Base-by-base conservation (phyloP, 2,113 vertebrate species). In the Tachysurus fulvidraco region DNA sequence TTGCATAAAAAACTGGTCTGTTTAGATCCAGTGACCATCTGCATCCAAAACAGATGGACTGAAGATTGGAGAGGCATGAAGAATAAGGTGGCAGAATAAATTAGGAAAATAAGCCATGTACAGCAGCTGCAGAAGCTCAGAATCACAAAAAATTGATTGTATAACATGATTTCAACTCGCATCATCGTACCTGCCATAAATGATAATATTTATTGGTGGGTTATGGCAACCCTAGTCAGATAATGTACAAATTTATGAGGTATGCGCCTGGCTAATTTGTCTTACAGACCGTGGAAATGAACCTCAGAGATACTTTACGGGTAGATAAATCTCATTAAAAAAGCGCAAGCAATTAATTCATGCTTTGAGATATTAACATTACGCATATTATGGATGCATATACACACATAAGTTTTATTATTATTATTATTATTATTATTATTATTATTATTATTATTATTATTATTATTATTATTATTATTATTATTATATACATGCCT, bases 201-300 rank as follows among this genome's bases (percentile, higher is more conserved):
- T 41, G 28, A 65, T 55, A 46, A 65, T 23, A 52, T 41, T 60
- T 55, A 65, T 65, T 14, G 12, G 44, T 85, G 6, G 83, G 54
- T 21, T 57, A 78, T 25, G 19, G 44, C 64, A 60, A 52, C 81
- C 69, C 50, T 55, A 81, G n/a, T 59, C 81, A 73, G 85, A 36
- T 36, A 36, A 36, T 36, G 21, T 80, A 46, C 7, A 50, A 62
- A 88, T 85, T 80, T 77, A 87, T 86, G 69, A 67, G 67, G 46
- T 86, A 86, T 77, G 52, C 77, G 65, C 8, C 83, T 25, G 8
- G 79, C 52, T 77, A 77, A 85, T 81, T 88, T 21, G 77, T 73
- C 50, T 59, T 6, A 4, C 52, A 73, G 23, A 81, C 69, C 36
- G 2, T 78, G 76, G 7, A 54, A 81, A 77, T 28, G 44, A 74